Evolutionary conservation across 2,888 invertebrate genomes (phyloP), one percentile per base, ranked within the genome.

Genomic region (Platypus cylindrus): DNA sequence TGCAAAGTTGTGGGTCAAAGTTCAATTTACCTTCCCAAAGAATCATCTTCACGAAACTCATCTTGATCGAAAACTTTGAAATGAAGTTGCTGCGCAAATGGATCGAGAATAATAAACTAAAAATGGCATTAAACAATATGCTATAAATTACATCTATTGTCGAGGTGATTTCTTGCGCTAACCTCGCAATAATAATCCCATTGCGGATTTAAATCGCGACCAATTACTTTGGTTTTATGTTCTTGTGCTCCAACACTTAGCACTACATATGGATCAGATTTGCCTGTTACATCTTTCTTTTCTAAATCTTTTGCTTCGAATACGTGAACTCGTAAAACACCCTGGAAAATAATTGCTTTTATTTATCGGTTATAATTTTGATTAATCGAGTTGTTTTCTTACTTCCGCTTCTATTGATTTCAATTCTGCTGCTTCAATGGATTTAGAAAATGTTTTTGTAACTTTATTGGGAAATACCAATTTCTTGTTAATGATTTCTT

Each of bases 161-260:
- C 11, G 5, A 8, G 8, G 12, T 8, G 5, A 25, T 9, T 25
- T n/a, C n/a, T n/a, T n/a, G 29, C 14, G 34, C 65, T 59, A 66
- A 93, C 91, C 84, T 97, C 95, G 58, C 93, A 95, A 76, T 85
- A 87, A 63, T 71, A 89, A 62, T 95, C 89, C 94, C 95, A 97
- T 48, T 83, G 80, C 5, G 97, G 97, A 66, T 89, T 83, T 22
- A 95, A 73, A 44, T 82, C 81, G 59, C 87, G 89, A 58, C 90
- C 83, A 48, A 95, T 86, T 27, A 84, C 85, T 58, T 83, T 80
- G 0, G 95, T 94, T 60, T 79, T 79, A 66, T 83, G 90, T 59
- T 83, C 79, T 63, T 91, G 86, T 1, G 90, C 83, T 32, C 94
- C 95, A 39, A 97, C 85, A 54, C 75, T 75, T 55, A 89, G 70